Percentiles rank a stretch among this genome's conserved stretches.
phyloP scores from a whole-genome alignment of 1,140 invertebrate genomes.

The Chironomus striatipennis region DNA sequence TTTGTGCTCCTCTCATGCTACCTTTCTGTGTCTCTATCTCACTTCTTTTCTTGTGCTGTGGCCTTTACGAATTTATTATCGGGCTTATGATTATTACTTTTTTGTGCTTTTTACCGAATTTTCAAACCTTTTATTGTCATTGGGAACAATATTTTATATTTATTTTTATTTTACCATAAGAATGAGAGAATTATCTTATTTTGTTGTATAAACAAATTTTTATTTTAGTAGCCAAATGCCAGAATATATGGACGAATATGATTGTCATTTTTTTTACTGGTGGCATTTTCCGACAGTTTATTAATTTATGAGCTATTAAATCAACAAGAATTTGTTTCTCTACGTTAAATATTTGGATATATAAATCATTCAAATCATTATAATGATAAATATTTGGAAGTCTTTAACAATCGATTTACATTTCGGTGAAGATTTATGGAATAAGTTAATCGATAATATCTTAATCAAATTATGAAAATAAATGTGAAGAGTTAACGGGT shows the following conservation, averaged over 20 bases:
- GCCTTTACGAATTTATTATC: conserved; percentile 10
- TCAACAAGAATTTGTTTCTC: background rate
- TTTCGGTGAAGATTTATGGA: background rate
- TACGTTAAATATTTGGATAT: too few species aligned
- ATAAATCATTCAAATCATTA: too few species aligned
- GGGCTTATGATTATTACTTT: conserved; percentile 19
- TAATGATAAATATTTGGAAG: too few species aligned
- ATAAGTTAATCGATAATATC: background rate
- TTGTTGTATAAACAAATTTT: conserved; percentile 10
- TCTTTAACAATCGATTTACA: background rate
- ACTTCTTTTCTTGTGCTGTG: background rate
- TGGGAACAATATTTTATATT: background rate
- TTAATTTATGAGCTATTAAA: background rate
- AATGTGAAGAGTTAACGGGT: too few species aligned
- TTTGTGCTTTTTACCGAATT: background rate
- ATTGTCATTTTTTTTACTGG: background rate
- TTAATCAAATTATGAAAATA: too few species aligned
- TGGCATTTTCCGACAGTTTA: conserved; percentile 10
- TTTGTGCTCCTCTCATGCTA: background rate
- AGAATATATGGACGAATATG: too few species aligned
- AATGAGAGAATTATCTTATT: conserved; percentile 15
- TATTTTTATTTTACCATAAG: background rate
- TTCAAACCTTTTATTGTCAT: conserved; percentile 14
- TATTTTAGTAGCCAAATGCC: background rate
- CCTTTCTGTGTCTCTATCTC: background rate